These are phyloP conservation scores for Gasteruption jaculator DNA, from an alignment of 2,888 invertebrate genomes.

Conservation along the genomic window DNA sequence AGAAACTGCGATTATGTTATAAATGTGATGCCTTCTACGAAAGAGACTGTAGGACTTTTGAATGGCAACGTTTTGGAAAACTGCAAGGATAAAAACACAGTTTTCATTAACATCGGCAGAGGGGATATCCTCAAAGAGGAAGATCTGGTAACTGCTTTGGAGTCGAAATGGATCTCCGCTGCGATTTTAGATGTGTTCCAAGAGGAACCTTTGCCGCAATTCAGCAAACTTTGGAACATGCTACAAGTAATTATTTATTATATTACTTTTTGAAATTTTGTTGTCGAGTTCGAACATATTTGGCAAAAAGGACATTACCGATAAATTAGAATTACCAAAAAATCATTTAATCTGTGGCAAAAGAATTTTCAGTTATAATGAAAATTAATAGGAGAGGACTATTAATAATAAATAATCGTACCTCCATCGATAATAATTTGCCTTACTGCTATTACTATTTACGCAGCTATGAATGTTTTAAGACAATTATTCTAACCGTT, in stretches of 20 bases:
- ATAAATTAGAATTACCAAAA: no score
- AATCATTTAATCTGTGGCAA: no score
- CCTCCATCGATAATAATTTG: no score
- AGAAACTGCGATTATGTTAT: conserved; percentile 56
- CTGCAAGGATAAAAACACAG: conserved; percentile 50
- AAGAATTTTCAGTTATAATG: no score
- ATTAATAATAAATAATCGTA: no score
- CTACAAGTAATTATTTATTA: conserved; percentile 52
- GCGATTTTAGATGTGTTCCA: conserved; percentile 59
- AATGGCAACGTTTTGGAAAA: conserved; percentile 51
- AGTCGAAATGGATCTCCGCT: conserved; percentile 55
- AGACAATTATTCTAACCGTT: conserved; percentile 14
- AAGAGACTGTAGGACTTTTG: conserved; percentile 53
- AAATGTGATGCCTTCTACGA: conserved; percentile 56
- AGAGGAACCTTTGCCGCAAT: conserved; percentile 54
- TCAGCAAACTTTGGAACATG: conserved; percentile 54
- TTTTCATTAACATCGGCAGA: conserved; percentile 61
- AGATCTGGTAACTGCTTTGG: conserved; percentile 54
- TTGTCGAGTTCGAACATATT: no score
- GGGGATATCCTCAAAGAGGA: conserved; percentile 56
- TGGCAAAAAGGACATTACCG: no score
- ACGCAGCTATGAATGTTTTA: no score
- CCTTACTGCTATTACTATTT: no score
- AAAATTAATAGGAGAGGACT: no score
- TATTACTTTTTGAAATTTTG: no score